phyloP scores from a whole-genome alignment of 2,113 vertebrate species.

The Amia ocellicauda region DNA sequence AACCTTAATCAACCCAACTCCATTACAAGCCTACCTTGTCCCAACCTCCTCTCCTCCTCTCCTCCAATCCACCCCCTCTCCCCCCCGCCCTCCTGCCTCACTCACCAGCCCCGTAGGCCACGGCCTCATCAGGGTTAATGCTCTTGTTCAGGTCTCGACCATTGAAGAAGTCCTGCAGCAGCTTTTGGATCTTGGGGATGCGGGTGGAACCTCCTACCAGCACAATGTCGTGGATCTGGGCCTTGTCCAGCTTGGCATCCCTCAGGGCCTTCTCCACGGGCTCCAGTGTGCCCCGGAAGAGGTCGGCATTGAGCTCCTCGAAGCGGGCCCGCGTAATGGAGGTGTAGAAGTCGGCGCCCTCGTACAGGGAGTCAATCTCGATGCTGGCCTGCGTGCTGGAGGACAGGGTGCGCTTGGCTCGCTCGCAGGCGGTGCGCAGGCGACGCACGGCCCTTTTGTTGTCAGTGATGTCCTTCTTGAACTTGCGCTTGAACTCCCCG shows the following conservation, averaged over 20 bases:
- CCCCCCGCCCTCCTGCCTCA: neutral
- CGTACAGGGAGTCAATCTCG: slow-evolving; percentile 85
- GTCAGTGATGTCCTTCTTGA: slow-evolving; percentile 83
- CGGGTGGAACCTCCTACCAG: slow-evolving; percentile 88
- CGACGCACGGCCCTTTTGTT: slow-evolving; percentile 84
- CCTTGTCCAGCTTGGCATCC: slow-evolving; percentile 86
- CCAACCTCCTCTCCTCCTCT: too few relatives aligned
- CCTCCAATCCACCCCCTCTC: too few relatives aligned
- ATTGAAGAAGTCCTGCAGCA: slow-evolving; percentile 86
- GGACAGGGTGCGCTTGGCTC: slow-evolving; percentile 86
- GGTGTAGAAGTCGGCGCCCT: slow-evolving; percentile 86
- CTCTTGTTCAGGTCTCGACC: slow-evolving; percentile 88
- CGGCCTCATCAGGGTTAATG: slow-evolving; percentile 88
- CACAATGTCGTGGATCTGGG: slow-evolving; percentile 84
- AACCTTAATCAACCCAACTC: too few relatives aligned
- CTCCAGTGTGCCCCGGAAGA: slow-evolving; percentile 84
- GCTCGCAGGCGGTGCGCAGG: slow-evolving; percentile 81
- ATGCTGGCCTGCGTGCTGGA: slow-evolving; percentile 89
- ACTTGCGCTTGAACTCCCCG: slow-evolving; percentile 84
- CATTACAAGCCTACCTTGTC: too few relatives aligned
- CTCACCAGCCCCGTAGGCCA: slow-evolving; percentile 82
- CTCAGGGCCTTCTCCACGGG: slow-evolving; percentile 84
- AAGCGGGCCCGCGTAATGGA: slow-evolving; percentile 86
- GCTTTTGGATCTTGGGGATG: slow-evolving; percentile 86
- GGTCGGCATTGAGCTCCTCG: slow-evolving; percentile 84